Evolutionary conservation across 1,140 invertebrate species (phyloP), one percentile per base, ranked within the genome.

Genomic region (Hirudo medicinalis): DNA sequence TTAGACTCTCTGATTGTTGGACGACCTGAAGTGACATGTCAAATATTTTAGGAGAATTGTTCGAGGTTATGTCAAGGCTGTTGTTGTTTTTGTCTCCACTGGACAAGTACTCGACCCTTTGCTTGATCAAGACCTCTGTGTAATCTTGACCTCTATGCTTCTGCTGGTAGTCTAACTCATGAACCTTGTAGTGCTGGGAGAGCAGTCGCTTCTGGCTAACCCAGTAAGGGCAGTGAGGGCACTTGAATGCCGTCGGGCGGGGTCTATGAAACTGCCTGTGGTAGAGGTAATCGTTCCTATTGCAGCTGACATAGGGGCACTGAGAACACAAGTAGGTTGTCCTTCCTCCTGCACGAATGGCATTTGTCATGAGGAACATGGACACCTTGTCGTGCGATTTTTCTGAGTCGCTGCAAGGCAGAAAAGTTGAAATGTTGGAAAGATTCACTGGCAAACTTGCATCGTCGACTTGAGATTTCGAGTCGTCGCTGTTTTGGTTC

Each of bases 191-290:
- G 78, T 91, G 90, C 77, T 91, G 89, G 76, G 88, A 87, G 2
- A 93, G 81, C 17, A 91, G 83, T 77, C 91, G 87, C 60, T 87
- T 85, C 78, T 89, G 89, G 43, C 87, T 89, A 0, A 91, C 90
- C 78, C 89, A 90, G 77, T 91, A 93, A 73, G 88, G 87, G 80
- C 90, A 93, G 72, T 87, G 82, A 0, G 85, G 85, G 79, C 91
- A 92, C 79, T 90, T 89, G 80, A 89, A 91, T 32, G 87, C 87
- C 25, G 77, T 76, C 17, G 77, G 75, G 69, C 87, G 85, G 9
- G 88, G 86, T 54, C 88, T 85, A 78, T 93, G 91, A 77, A 92
- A 89, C 78, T 91, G 89, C 75, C 89, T 88, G 76, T 92, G 90
- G 79, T 92, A 91, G 74, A 89, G 85, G 76, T 88, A 90, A 78